phyloP scores from a whole-genome alignment of 2,113 vertebrate genomes.

The Phaethornis superciliosus region DNA sequence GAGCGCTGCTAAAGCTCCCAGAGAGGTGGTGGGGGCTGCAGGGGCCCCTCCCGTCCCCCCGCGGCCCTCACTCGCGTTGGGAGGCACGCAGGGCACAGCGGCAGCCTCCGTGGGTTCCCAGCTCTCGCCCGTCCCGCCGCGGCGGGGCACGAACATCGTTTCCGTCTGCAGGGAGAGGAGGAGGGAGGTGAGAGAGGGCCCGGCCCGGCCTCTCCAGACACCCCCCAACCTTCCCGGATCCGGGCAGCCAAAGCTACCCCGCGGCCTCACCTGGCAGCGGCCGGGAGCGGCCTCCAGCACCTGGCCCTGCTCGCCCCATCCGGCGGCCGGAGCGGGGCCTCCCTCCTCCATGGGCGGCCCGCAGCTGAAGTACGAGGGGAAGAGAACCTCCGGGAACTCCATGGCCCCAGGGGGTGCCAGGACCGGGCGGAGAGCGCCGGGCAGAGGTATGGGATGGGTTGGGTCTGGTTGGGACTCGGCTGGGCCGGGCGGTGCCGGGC shows the following conservation, averaged over 20 bases:
- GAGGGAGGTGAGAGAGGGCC: rapidly evolving
- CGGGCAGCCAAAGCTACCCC: too few relatives aligned
- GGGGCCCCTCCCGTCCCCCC: not conserved
- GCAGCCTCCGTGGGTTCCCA: not conserved
- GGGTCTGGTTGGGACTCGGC: too few relatives aligned
- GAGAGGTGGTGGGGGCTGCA: rapidly evolving
- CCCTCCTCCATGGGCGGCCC: not conserved
- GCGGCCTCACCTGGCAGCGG: not conserved
- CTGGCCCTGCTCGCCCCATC: conserved; percentile 28
- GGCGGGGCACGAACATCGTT: not conserved
- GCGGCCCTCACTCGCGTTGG: not conserved
- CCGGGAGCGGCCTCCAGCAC: not conserved
- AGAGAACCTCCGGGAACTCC: conserved; percentile 37
- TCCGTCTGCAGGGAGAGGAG: not conserved
- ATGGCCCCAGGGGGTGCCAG: not conserved
- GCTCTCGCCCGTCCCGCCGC: not conserved
- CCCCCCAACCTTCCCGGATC: rapidly evolving
- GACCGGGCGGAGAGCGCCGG: too few relatives aligned
- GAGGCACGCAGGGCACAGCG: conserved; percentile 3
- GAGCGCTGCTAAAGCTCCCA: not conserved
- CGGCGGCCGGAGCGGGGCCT: not conserved
- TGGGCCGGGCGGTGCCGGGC: too few relatives aligned
- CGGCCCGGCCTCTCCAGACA: too few relatives aligned
- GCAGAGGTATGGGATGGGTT: too few relatives aligned
- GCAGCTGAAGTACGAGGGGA: not conserved